These are phyloP conservation scores for Protosalanx chinensis DNA, from an alignment of 2,797 vertebrate genomes.

Conservation along the genomic window DNA sequence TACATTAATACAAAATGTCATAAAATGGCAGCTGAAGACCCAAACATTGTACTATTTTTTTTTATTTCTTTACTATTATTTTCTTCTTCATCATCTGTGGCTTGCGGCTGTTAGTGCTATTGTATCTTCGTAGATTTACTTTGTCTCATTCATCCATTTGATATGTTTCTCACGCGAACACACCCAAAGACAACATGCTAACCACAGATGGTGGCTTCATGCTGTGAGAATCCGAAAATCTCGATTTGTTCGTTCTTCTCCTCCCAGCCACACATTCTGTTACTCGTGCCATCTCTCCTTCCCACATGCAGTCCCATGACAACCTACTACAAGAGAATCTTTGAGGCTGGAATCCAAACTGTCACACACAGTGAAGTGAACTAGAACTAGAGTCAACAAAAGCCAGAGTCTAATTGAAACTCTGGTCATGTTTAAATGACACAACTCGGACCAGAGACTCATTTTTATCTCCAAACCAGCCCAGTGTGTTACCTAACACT, in stretches of 20 bases:
- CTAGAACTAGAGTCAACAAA: not conserved
- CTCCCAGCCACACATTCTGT: not conserved
- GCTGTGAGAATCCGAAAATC: not conserved
- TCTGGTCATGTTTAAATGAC: not conserved
- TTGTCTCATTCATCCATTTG: no score
- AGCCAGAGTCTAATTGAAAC: slow-evolving; percentile 8
- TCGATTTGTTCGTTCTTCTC: not conserved
- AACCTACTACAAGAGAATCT: slow-evolving; percentile 8
- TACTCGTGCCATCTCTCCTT: slow-evolving; percentile 1
- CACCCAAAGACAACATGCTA: no score
- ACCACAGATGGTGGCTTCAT: not conserved
- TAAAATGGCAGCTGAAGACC: slow-evolving; percentile 14
- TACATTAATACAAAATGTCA: slow-evolving; percentile 18
- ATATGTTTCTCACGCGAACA: no score
- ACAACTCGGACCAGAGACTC: not conserved
- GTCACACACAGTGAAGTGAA: not conserved
- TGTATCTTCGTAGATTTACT: not conserved
- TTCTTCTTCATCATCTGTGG: not conserved
- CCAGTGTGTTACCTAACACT: slow-evolving; percentile 3
- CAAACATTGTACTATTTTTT: not conserved
- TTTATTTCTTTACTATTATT: not conserved
- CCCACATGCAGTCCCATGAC: slow-evolving; percentile 30
- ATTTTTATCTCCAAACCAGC: slow-evolving; percentile 5
- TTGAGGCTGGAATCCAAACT: slow-evolving; percentile 1
- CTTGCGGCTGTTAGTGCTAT: not conserved